Conservation (phyloP, 2,797 vertebrate species). For the Pantherophis alleghaniensis region DNA sequence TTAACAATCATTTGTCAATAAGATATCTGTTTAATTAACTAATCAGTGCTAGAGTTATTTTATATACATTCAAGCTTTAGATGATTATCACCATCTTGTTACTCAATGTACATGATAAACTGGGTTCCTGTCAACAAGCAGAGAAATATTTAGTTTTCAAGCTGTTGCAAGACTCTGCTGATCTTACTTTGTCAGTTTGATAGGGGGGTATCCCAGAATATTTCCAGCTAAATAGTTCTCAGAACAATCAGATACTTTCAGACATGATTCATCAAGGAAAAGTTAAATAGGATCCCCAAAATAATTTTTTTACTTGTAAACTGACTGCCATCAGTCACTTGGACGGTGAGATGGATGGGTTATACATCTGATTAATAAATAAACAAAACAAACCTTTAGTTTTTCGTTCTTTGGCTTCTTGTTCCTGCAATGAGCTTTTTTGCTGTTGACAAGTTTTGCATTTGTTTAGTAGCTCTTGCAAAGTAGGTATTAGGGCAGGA, state of each 20-base stretch:
- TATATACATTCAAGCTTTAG: background rate
- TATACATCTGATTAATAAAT: background rate
- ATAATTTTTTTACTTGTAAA: background rate
- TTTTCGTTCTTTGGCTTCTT: constrained; percentile 92
- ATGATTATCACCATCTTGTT: background rate
- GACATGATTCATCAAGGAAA: background rate
- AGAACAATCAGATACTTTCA: background rate
- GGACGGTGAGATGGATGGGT: background rate
- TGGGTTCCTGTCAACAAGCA: background rate
- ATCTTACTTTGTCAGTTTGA: background rate
- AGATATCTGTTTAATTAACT: background rate
- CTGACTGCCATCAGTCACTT: background rate
- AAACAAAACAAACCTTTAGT: constrained; percentile 80
- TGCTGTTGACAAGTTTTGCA: constrained; percentile 90
- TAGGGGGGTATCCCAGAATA: background rate
- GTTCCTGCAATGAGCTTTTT: constrained; percentile 84
- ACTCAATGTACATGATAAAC: too few species aligned
- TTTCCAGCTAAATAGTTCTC: background rate
- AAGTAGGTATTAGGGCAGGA: constrained; percentile 86
- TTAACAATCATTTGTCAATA: background rate
- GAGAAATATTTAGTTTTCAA: background rate
- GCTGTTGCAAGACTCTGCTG: background rate
- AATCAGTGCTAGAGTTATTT: background rate
- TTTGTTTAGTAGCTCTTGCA: constrained; percentile 91
- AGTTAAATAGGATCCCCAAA: background rate